phyloP scores from a whole-genome alignment of 2,888 invertebrate species.

The Schizotus pectinicornis region DNA sequence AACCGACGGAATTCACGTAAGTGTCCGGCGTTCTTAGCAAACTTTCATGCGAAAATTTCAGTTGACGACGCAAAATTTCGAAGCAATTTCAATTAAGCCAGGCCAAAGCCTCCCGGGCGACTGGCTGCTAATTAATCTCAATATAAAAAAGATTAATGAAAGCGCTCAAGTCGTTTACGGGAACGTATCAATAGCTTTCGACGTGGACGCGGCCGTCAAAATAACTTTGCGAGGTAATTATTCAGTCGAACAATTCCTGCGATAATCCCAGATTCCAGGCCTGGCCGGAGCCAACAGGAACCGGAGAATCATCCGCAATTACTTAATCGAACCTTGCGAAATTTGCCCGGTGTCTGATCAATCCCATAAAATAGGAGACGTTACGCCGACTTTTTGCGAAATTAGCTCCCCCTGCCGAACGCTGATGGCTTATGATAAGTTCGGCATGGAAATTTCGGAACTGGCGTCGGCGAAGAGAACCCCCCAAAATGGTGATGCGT shows the following conservation, averaged over 20 bases:
- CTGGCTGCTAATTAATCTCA: slow-evolving; percentile 13
- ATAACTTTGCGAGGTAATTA: slow-evolving; percentile 10
- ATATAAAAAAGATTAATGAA: slow-evolving; percentile 5
- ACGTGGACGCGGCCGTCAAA: slow-evolving; percentile 1
- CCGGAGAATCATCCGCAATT: no score
- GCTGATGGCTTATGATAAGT: no score
- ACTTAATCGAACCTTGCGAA: no score
- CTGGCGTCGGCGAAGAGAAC: no score
- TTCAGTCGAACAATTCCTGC: not conserved
- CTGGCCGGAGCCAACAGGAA: not conserved
- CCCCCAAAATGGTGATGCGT: no score
- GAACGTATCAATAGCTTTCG: slow-evolving; percentile 12
- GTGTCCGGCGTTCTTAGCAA: slow-evolving; percentile 2
- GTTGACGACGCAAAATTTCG: slow-evolving; percentile 5
- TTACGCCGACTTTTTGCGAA: no score
- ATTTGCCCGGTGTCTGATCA: no score
- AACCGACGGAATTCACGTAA: slow-evolving; percentile 4
- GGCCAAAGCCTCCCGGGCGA: slow-evolving; percentile 5
- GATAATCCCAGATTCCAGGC: not conserved
- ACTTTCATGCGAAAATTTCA: slow-evolving; percentile 11
- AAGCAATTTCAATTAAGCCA: slow-evolving; percentile 17
- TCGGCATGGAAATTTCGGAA: no score
- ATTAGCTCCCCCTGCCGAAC: no score
- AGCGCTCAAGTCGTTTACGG: slow-evolving; percentile 1
- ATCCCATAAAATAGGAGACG: no score